Percentiles rank a stretch among this genome's conserved stretches.
Evolutionary conservation across 2,113 vertebrate species (phyloP).

Genomic region (Lutjanus erythropterus): DNA sequence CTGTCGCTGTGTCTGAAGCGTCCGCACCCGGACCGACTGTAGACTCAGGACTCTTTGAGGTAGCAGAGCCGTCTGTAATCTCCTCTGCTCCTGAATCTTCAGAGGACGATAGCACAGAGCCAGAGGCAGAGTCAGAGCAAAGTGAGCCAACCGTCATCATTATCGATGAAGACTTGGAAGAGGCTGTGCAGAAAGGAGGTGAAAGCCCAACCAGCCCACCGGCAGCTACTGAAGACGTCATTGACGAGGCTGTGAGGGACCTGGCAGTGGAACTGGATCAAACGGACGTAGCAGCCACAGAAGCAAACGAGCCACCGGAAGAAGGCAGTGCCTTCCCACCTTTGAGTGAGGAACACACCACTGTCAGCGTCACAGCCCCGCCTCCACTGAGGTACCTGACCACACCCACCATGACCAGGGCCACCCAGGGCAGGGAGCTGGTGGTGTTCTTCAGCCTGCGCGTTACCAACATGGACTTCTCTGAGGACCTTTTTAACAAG

Average conservation of each 20-base stretch:
- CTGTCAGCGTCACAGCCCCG: constrained; percentile 62
- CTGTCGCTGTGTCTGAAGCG: constrained; percentile 11
- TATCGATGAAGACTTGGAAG: constrained; percentile 59
- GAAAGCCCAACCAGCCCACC: neutral
- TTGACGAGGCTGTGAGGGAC: constrained; percentile 54
- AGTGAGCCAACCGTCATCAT: constrained; percentile 24
- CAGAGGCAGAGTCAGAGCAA: constrained; percentile 22
- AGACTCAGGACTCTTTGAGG: constrained; percentile 71
- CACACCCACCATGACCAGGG: constrained; percentile 85
- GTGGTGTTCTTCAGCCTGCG: constrained; percentile 95
- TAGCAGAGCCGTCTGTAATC: constrained; percentile 34
- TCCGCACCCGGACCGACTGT: constrained; percentile 16
- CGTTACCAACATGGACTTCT: constrained; percentile 94
- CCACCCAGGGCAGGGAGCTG: constrained; percentile 86
- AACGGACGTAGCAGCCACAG: constrained; percentile 25
- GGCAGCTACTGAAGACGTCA: neutral
- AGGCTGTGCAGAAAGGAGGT: neutral
- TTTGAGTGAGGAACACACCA: constrained; percentile 4
- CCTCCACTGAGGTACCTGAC: constrained; percentile 86
- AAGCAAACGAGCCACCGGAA: constrained; percentile 59
- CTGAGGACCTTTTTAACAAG: constrained; percentile 92
- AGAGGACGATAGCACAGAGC: constrained; percentile 12
- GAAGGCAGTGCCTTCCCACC: constrained; percentile 74
- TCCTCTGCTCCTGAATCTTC: constrained; percentile 15
- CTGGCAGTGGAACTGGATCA: constrained; percentile 67